These are phyloP conservation scores for Diachasmimorpha longicaudata DNA, from an alignment of 1,140 invertebrate species.

Conservation along the genomic window DNA sequence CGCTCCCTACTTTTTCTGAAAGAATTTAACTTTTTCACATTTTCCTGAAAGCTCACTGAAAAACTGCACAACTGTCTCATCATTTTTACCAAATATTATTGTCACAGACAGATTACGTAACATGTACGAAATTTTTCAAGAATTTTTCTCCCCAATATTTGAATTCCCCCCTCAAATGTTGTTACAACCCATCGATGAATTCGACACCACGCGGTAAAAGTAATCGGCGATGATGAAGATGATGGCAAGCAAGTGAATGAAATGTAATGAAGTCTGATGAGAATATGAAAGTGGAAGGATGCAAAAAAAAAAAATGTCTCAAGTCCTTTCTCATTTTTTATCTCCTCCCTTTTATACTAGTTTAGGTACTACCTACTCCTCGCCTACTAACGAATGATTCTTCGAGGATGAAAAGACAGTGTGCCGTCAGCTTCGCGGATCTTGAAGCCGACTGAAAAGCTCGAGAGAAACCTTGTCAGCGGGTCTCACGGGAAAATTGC, in stretches of 20 bases:
- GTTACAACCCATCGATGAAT: no score
- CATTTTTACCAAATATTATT: no score
- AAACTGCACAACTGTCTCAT: no score
- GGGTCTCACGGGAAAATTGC: slow-evolving; percentile 44
- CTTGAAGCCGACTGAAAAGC: slow-evolving; percentile 43
- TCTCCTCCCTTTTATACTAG: background rate
- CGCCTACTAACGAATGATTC: slow-evolving; percentile 48
- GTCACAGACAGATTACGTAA: no score
- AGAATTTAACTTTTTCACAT: no score
- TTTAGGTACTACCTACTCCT: background rate
- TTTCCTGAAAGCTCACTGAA: no score
- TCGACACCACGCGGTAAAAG: background rate
- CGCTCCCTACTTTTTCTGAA: no score
- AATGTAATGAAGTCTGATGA: slow-evolving; percentile 9
- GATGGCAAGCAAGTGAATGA: background rate
- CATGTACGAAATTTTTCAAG: no score
- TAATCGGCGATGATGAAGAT: background rate
- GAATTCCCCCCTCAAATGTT: no score
- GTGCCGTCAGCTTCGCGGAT: slow-evolving; percentile 41
- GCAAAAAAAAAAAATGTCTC: background rate
- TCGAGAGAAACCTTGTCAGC: slow-evolving; percentile 33
- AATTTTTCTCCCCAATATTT: no score
- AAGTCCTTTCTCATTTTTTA: background rate
- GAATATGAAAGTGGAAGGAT: background rate
- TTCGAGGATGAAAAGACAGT: slow-evolving; percentile 49